Base-by-base conservation (phyloP, 2,113 vertebrate species). In the Romanogobio albipinnatus region DNA sequence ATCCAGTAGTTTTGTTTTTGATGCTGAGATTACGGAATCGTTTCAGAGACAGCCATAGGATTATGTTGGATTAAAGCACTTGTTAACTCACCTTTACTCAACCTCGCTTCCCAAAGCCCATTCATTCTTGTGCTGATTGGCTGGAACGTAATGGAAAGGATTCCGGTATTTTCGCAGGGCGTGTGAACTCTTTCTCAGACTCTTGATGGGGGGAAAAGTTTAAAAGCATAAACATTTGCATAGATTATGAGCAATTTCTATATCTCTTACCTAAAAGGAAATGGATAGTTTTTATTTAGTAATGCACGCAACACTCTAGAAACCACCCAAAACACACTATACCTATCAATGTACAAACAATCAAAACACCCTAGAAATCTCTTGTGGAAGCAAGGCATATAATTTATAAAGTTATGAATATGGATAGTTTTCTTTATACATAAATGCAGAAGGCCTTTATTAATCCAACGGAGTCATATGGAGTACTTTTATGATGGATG, bases 21-120 rank as follows among this genome's bases (percentile, higher is more conserved):
- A 81, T 10, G 56, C 68, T 43, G 84, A 73, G 84, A 85, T 85
- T 85, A 85, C 9, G 19, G 43, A 45, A n/a, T 47, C 3, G 5
- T 81, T 81, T 81, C 43, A 33, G 29, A 66, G 33, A 22, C 3
- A 51, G n/a, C 45, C 9, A 17, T 6, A 43, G 76, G 84, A 62
- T 85, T 85, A 47, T 1, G 11, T 5, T 15, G 68, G 64, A 62
- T 85, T 36, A 81, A 59, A 49, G 66, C 66, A 73, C 29, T 85
- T 81, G 66, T 45, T 29, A 58, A 70, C 58, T 77, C 74, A 77
- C 24, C 84, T 85, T 49, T 79, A 70, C 68, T 71, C 22, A 49
- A 56, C 24, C 15, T 66, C 17, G 4, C 45, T 49, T 66, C 6
- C n/a, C 26, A 13, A 47, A 49, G 15, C 45, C 39, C 51, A 36